Evolutionary conservation across 2,113 vertebrate genomes (phyloP).

Genomic region (Gallinago paraguaiae): DNA sequence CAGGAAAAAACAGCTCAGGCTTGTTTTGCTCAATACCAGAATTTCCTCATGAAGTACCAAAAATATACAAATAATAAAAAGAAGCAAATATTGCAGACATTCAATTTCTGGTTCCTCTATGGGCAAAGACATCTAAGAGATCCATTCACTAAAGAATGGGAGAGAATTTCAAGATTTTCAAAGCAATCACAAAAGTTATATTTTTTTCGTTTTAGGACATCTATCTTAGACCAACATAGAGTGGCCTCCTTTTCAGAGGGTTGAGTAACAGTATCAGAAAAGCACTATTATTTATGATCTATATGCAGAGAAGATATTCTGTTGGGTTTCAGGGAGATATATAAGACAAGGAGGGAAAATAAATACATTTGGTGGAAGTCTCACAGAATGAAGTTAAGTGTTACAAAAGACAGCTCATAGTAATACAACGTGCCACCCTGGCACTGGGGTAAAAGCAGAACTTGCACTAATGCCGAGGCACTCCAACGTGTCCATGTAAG

Average conservation of each 20-base stretch:
- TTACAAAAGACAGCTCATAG: not conserved
- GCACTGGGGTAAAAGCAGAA: not conserved
- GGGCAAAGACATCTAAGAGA: not conserved
- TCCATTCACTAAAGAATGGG: not conserved
- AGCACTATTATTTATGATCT: not conserved
- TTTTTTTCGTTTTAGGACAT: not conserved
- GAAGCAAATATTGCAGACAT: not conserved
- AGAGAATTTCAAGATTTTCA: not conserved
- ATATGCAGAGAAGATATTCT: not conserved
- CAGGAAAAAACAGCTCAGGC: not conserved
- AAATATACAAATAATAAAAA: not conserved
- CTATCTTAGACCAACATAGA: not conserved
- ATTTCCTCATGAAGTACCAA: not conserved
- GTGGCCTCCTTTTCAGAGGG: not conserved
- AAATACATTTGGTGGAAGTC: not conserved
- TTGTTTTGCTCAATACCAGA: not conserved
- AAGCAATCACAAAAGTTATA: not conserved
- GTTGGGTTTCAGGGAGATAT: not conserved
- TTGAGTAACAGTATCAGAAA: not conserved
- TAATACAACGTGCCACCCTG: not conserved
- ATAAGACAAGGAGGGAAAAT: not conserved
- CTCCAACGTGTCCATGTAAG: accelerated
- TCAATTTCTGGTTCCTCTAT: not conserved
- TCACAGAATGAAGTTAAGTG: not conserved
- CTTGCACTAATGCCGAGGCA: not conserved